A percentile compares a stretch with the other conserved stretches of the same genome.
phyloP scores from a whole-genome alignment of 2,888 invertebrate species.

The Noctuana brunneofusca region DNA sequence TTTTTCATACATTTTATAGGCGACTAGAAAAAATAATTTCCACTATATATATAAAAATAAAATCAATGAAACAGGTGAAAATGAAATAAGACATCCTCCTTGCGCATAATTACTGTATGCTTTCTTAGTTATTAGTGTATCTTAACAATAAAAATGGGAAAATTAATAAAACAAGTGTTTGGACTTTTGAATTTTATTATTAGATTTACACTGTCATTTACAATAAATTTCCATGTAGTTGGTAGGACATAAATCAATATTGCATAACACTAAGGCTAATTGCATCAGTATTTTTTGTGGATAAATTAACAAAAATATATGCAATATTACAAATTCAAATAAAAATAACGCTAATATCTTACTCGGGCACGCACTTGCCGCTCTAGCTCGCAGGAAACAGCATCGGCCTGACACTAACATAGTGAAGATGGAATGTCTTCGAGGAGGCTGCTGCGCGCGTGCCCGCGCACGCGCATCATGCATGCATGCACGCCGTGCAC shows the following conservation, averaged over 20 bases:
- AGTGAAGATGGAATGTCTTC: conserved; percentile 71
- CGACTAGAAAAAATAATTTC: too few relatives aligned
- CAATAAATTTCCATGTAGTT: conserved; percentile 83
- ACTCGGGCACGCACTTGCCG: conserved; percentile 77
- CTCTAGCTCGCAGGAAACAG: conserved; percentile 52
- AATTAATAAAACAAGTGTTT: conserved; percentile 62
- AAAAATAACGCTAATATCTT: conserved; percentile 82
- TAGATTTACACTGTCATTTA: conserved; percentile 84
- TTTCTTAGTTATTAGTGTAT: too few relatives aligned
- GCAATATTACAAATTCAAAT: conserved; percentile 82
- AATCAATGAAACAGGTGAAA: too few relatives aligned
- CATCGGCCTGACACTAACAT: conserved; percentile 50
- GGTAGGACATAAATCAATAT: conserved; percentile 83
- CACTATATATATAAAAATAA: too few relatives aligned
- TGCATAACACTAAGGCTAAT: conserved; percentile 83
- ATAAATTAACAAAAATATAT: conserved; percentile 81
- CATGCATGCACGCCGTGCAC: background rate
- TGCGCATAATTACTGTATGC: too few relatives aligned
- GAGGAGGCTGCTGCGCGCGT: conserved; percentile 45
- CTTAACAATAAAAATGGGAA: background rate
- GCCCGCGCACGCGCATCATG: conserved; percentile 14
- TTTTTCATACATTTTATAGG: too few relatives aligned
- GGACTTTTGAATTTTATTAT: conserved; percentile 83
- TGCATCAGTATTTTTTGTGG: conserved; percentile 81
- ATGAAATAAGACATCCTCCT: too few relatives aligned